These are phyloP conservation scores for Furcifer pardalis DNA, from an alignment of 2,797 vertebrate genomes.

Conservation along the genomic window DNA sequence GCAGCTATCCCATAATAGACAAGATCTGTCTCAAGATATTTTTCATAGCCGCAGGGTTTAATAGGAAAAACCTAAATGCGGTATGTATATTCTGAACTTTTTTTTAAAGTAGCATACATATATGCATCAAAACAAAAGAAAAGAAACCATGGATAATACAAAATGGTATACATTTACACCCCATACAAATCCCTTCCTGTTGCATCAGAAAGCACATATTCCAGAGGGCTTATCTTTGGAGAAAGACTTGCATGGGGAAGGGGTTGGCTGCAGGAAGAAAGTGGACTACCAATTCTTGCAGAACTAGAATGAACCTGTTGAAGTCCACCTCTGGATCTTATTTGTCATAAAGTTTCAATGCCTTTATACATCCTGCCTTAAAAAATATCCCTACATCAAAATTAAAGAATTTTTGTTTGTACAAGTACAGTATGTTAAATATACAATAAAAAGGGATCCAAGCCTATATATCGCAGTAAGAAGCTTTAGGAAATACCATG, in stretches of 20 bases:
- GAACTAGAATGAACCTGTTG: no score
- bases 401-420: not conserved
- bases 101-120: slow-evolving; percentile 57
- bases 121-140: not conserved
- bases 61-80: slow-evolving; percentile 85
- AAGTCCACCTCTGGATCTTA: no score
- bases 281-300: no score
- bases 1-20: slow-evolving; percentile 66
- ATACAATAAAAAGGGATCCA: not conserved
- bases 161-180: no score
- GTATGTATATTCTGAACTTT: slow-evolving; percentile 56
- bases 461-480: not conserved
- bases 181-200: not conserved
- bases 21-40: slow-evolving; percentile 82
- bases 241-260: no score
- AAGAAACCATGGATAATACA: not conserved
- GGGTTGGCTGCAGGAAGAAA: no score
- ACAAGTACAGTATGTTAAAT: not conserved
- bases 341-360: not conserved
- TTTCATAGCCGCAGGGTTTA: slow-evolving; percentile 82
- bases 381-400: not conserved
- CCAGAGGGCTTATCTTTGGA: not conserved
- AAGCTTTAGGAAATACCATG: not conserved
- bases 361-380: not conserved
- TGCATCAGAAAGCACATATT: not conserved